Conservation (phyloP, 2,797 vertebrate genomes). For the Scolopax rusticola region DNA sequence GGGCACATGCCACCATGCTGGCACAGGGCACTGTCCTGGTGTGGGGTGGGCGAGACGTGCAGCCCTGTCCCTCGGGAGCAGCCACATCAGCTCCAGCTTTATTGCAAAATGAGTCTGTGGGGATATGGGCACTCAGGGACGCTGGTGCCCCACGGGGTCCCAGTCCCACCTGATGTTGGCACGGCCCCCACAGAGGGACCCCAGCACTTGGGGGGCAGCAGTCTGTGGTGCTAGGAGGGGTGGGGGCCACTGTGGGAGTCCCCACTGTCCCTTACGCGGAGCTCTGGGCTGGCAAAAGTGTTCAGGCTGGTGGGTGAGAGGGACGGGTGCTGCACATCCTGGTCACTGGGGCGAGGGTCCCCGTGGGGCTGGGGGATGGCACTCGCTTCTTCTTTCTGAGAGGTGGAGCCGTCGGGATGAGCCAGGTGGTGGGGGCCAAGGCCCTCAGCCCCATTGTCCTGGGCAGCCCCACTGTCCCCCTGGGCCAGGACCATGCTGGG, state of each 20-base stretch:
- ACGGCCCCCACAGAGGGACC: not conserved
- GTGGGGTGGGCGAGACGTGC: accelerated
- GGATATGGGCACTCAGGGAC: accelerated
- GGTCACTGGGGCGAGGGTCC: accelerated
- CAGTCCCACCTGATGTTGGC: not conserved
- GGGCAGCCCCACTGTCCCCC: not conserved
- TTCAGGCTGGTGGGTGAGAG: not conserved
- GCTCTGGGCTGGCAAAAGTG: not conserved
- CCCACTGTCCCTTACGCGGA: accelerated
- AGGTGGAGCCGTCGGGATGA: accelerated
- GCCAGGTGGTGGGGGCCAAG: accelerated
- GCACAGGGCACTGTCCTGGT: not conserved
- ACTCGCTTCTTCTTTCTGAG: not conserved
- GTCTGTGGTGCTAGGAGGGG: not conserved
- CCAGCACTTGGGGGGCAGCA: accelerated
- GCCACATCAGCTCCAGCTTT: not conserved
- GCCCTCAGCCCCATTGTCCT: not conserved
- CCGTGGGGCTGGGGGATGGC: accelerated
- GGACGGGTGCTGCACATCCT: accelerated
- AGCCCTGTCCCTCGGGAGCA: not conserved
- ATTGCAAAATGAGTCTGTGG: not conserved
- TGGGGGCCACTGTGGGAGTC: not conserved
- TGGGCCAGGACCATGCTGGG: no score
- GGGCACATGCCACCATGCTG: not conserved
- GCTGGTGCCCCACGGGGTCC: not conserved